Percentiles rank a stretch among this genome's conserved stretches.
phyloP scores from a whole-genome alignment of 2,113 vertebrate species.

The Symphodus melops region DNA sequence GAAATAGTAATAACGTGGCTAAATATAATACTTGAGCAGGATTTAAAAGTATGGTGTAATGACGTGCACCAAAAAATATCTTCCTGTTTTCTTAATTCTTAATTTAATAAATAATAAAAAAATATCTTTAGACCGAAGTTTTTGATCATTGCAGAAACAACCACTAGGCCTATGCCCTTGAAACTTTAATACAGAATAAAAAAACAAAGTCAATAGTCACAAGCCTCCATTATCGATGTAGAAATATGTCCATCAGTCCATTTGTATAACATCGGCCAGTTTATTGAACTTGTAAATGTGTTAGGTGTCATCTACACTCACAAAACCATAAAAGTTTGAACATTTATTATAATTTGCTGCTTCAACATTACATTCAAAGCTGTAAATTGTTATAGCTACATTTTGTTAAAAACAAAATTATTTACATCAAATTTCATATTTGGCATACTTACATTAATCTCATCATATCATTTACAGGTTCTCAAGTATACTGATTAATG shows the following conservation, averaged over 20 bases:
- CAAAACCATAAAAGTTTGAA: slow-evolving; percentile 99
- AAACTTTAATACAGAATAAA: not conserved
- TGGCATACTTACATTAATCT: slow-evolving; percentile 99
- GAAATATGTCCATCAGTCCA: slow-evolving; percentile 60
- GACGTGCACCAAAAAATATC: too few species aligned
- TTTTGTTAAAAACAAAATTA: slow-evolving; percentile 99
- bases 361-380: slow-evolving; percentile 99
- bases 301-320: slow-evolving; percentile 89
- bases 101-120: too few species aligned
- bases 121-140: too few species aligned
- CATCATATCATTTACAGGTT: slow-evolving; percentile 93
- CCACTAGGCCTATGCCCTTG: not conserved
- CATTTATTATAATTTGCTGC: slow-evolving; percentile 97
- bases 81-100: too few species aligned
- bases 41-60: too few species aligned
- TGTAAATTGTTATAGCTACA: slow-evolving; percentile 99
- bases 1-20: too few species aligned
- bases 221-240: not conserved
- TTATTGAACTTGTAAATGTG: slow-evolving; percentile 86
- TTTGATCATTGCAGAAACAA: too few species aligned
- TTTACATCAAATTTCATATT: slow-evolving; percentile 99
- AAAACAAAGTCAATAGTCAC: not conserved
- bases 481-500: slow-evolving; percentile 91
- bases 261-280: slow-evolving; percentile 80
- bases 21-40: too few species aligned